phyloP scores from a whole-genome alignment of 2,797 vertebrate species.

The Merluccius polli region DNA sequence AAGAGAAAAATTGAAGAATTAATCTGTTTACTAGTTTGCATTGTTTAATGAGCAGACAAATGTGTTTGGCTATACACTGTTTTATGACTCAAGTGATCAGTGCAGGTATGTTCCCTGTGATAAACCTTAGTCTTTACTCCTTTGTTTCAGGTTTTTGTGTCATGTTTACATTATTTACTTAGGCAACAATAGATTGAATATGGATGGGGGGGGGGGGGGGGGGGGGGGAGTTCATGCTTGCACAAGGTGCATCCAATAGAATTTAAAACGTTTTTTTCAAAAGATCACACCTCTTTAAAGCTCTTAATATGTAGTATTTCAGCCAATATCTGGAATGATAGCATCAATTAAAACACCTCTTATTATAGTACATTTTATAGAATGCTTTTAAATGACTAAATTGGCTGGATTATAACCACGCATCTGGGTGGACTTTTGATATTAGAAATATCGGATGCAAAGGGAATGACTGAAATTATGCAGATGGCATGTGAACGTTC shows the following conservation, averaged over 20 bases:
- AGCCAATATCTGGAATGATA: background rate
- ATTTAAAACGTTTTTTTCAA: conserved; percentile 17
- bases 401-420: background rate
- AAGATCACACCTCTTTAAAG: conserved; percentile 6
- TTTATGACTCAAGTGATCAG: conserved; percentile 14
- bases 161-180: conserved; percentile 43
- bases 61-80: conserved; percentile 1
- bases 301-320: background rate
- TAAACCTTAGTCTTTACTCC: conserved; percentile 28
- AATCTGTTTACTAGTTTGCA: background rate
- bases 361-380: background rate
- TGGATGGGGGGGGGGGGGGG: too few relatives aligned
- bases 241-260: background rate
- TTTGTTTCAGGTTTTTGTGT: conserved; percentile 35
- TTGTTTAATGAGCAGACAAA: background rate
- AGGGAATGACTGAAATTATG: background rate
- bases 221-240: background rate
- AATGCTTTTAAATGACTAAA: background rate
- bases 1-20: background rate
- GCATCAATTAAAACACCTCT: background rate
- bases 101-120: conserved; percentile 33
- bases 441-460: background rate
- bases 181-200: background rate
- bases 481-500: conserved; percentile 2
- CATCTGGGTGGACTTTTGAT: background rate